phyloP scores from a whole-genome alignment of 2,888 invertebrate species.

The Parascotia fuliginaria region DNA sequence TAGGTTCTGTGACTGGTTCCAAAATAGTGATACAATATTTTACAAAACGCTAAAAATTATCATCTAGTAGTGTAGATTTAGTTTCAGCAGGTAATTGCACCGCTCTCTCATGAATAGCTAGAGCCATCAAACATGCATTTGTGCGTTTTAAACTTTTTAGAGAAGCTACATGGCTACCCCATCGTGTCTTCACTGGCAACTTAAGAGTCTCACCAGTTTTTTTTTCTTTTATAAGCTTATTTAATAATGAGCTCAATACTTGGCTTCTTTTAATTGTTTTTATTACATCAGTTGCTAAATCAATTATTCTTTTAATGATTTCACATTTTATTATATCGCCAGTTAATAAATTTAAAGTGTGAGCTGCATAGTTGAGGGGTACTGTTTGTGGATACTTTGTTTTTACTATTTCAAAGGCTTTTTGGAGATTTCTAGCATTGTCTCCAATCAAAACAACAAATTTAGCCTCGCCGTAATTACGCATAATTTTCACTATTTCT shows the following conservation, averaged over 20 bases:
- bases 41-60: constrained; percentile 8
- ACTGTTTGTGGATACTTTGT: constrained; percentile 11
- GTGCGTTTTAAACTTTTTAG: constrained; percentile 8
- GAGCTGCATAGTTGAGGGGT: constrained; percentile 9
- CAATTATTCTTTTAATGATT: constrained; percentile 2
- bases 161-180: background rate
- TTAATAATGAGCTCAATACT: constrained; percentile 21
- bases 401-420: constrained; percentile 21
- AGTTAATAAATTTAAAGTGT: constrained; percentile 14
- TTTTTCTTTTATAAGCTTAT: constrained; percentile 29
- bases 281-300: constrained; percentile 12
- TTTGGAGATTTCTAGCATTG: constrained; percentile 21
- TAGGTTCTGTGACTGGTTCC: constrained; percentile 8
- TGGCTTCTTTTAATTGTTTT: constrained; percentile 22
- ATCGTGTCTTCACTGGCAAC: constrained; percentile 14
- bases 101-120: constrained; percentile 8
- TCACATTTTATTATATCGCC: constrained; percentile 15
- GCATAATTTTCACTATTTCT: constrained; percentile 18
- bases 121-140: constrained; percentile 4
- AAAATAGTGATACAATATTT: constrained; percentile 8
- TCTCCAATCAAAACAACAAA: constrained; percentile 19
- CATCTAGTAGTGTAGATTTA: constrained; percentile 8
- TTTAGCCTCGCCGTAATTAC: constrained; percentile 8
- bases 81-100: constrained; percentile 6
- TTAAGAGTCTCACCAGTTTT: constrained; percentile 29